Conservation (phyloP, 64 coral and sea anemone species). For the Cladopsammia gracilis region DNA sequence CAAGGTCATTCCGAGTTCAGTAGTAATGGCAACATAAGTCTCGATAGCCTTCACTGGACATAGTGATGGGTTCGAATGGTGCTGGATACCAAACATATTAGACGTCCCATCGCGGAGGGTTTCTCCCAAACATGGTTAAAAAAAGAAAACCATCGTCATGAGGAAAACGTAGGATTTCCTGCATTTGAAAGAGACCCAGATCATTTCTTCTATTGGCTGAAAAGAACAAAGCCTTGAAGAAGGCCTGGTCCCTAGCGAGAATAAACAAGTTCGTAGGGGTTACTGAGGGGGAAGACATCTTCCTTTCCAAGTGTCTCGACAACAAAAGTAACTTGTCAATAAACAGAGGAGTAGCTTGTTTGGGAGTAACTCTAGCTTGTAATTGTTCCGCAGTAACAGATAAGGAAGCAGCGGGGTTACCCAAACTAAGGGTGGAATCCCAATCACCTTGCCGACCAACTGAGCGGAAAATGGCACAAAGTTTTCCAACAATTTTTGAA, state of each 20-base stretch:
- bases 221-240: constrained; percentile 38
- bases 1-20: neutral
- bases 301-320: neutral
- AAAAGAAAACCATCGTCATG: constrained; percentile 50
- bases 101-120: constrained; percentile 41
- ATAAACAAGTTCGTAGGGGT: constrained; percentile 3
- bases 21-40: neutral
- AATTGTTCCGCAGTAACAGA: constrained; percentile 18
- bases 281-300: neutral
- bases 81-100: constrained; percentile 48
- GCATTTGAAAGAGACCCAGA: neutral
- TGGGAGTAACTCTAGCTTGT: constrained; percentile 28
- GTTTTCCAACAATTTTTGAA: constrained; percentile 31
- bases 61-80: constrained; percentile 24
- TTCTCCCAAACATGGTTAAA: constrained; percentile 40
- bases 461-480: constrained; percentile 30
- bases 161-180: constrained; percentile 20
- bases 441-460: constrained; percentile 38
- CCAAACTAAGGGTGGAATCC: neutral
- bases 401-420: constrained; percentile 29
- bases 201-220: neutral
- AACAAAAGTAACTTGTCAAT: neutral
- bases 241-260: constrained; percentile 13
- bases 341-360: constrained; percentile 29
- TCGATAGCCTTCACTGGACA: constrained; percentile 56